phyloP scores from a whole-genome alignment of 92 coral and sea anemone species.

The Zoanthus gigantus region DNA sequence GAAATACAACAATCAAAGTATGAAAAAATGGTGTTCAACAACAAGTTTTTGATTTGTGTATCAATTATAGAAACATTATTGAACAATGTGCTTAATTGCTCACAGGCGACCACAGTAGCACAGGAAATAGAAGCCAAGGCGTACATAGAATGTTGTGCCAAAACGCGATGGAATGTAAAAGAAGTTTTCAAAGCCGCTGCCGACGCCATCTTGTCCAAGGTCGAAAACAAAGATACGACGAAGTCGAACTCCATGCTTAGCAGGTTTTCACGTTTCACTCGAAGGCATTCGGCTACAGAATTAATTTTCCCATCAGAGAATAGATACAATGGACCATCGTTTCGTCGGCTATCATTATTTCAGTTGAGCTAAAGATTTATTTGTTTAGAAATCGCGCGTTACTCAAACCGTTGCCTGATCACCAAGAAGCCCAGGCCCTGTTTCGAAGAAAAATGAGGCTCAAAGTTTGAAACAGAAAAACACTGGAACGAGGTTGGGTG shows the following conservation, averaged over 20 bases:
- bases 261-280: slow-evolving; percentile 83
- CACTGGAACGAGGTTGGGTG: too few species aligned
- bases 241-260: slow-evolving; percentile 89
- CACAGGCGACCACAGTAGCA: slow-evolving; percentile 81
- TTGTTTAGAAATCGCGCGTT: not conserved
- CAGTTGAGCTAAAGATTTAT: slow-evolving; percentile 53
- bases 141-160: slow-evolving; percentile 97
- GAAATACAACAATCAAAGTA: too few species aligned
- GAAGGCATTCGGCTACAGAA: slow-evolving; percentile 86
- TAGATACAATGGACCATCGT: slow-evolving; percentile 48
- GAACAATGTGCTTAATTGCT: not conserved
- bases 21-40: too few species aligned
- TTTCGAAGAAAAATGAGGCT: too few species aligned
- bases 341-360: slow-evolving; percentile 80
- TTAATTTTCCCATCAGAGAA: slow-evolving; percentile 58
- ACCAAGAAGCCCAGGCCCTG: too few species aligned
- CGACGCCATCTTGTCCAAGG: slow-evolving; percentile 85
- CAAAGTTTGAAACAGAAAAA: too few species aligned
- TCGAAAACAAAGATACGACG: slow-evolving; percentile 59
- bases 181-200: slow-evolving; percentile 95
- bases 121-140: slow-evolving; percentile 82
- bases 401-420: too few species aligned
- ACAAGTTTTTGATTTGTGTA: too few species aligned
- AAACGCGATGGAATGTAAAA: slow-evolving; percentile 93
- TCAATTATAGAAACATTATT: too few species aligned